Base-by-base conservation (phyloP, 1,140 invertebrate genomes). In the Mycetomoellerius zeteki region DNA sequence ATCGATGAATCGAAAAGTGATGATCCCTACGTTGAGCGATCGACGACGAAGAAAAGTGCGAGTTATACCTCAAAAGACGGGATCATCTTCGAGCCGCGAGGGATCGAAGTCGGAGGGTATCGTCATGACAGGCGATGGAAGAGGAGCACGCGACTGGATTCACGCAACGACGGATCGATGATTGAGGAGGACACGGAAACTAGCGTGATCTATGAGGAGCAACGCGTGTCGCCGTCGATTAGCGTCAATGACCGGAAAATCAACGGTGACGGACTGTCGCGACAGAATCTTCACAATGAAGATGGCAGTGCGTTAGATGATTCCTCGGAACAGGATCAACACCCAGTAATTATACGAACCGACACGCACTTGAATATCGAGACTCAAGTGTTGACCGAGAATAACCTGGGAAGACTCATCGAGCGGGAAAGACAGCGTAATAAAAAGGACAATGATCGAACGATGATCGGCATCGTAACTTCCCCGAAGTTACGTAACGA, bases 161-260 rank as follows among this genome's bases (percentile, higher is more conserved):
- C 58, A 47, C 69, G 33, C 37, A 33, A 47, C 65, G 67, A 24
- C n/a, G 24, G 73, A 76, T 81, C 88, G 76, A 86, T 52, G 67
- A 12, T 67, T 37, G 10, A 21, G 30, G 37, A 60, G 33, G 21
- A 43, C 19, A 19, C 50, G 85, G 72, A 71, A 27, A 65, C n/a
- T 43, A 30, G n/a, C 27, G 43, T 27, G 58, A 80, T 54, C 78
- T 73, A 67, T 56, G 52, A 47, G 16, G 8, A 72, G 24, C 47
- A 10, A 52, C 43, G 80, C 47, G 33, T 64, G 71, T 88, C 64
- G 43, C 16, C 21, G 19, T 76, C 47, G 82, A 64, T 76, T 27
- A 52, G 33, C 73, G 58, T 88, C 76, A 24, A 21, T 30, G 6
- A 30, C 19, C 33, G 52, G 52, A 30, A 82, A 33, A 58, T 82